phyloP scores from a whole-genome alignment of 2,113 vertebrate genomes.

The Ammodytes dubius region DNA sequence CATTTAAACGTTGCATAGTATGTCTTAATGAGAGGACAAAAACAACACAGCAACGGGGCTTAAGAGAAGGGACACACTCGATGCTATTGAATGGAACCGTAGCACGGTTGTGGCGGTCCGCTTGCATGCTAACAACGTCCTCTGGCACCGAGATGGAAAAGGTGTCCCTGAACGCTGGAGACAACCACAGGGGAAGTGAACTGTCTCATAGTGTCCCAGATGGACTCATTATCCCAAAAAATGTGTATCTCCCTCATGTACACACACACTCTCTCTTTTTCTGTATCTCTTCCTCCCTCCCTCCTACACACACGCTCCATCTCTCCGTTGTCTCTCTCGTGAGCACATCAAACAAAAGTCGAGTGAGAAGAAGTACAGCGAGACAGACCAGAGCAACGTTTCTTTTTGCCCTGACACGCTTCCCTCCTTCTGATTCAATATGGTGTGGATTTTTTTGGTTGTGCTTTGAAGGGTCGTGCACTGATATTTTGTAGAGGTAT shows the following conservation, averaged over 20 bases:
- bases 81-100: conserved; percentile 17
- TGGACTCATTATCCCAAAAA: conserved; percentile 75
- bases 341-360: conserved; percentile 69
- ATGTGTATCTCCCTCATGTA: conserved; percentile 51
- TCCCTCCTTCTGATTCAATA: conserved; percentile 53
- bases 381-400: conserved; percentile 23
- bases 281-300: not conserved
- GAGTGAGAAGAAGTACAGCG: not conserved
- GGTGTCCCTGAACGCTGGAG: conserved; percentile 57
- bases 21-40: conserved; percentile 28
- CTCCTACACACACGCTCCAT: not conserved
- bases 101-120: not conserved
- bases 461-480: too few species aligned
- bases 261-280: not conserved
- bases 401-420: conserved; percentile 48
- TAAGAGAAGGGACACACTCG: conserved; percentile 29
- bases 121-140: conserved; percentile 51
- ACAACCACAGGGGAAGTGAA: conserved; percentile 66
- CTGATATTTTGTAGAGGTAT: conserved; percentile 10
- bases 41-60: conserved; percentile 9
- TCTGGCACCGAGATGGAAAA: conserved; percentile 47
- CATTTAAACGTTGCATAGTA: not conserved
- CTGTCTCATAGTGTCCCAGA: conserved; percentile 74
- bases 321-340: conserved; percentile 44
- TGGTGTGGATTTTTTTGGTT: not conserved